Evolutionary conservation across 2,888 invertebrate genomes (phyloP), one percentile per base, ranked within the genome.

Genomic region (Caenorhabditis sp.): DNA sequence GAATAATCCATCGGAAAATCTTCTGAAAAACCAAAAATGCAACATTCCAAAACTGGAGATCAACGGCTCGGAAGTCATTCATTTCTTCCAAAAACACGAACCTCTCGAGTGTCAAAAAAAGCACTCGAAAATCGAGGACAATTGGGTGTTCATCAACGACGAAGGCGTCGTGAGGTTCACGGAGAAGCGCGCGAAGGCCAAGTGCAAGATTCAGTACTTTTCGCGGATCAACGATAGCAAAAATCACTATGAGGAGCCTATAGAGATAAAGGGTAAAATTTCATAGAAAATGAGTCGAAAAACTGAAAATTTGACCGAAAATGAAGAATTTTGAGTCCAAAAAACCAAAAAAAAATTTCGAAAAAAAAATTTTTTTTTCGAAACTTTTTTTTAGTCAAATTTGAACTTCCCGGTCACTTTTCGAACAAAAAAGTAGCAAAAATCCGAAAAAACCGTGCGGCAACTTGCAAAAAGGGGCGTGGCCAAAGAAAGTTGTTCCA

Each of bases 31-130:
- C 31, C 80, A 87, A 80, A 73, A 85, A 19, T 91, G 91, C 83
- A 85, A 86, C 49, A 90, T 91, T 64, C 91, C 91, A 8, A 89
- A 89, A 35, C 59, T 91, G 31, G 89, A 91, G 41, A 86, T 87
- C 56, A 89, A 91, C 72, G 87, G 86, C 19, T 80, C 83, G 8
- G 90, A 91, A 58, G 88, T 91, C 7, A 85, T 86, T 44, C 56
- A 85, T n/a, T 90, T 90, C 69, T 90, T 89, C 73, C 51, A 84
- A 16, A 80, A 73, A 38, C 81, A 86, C 10, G 74, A 70, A n/a
- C 89, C 89, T 8, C 70, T 91, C 7, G 41, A 68, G 2, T 91
- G 91, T 61, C 84, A 84, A 19, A 41, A 41, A 24, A 54, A 38
- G 38, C 41, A 66, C 2, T 38, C 38, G 26, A 72, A 74, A n/a